A percentile compares a stretch with the other conserved stretches of the same genome.
Evolutionary conservation across 2,888 invertebrate genomes (phyloP).

Genomic region (Chaitophorus viminalis): DNA sequence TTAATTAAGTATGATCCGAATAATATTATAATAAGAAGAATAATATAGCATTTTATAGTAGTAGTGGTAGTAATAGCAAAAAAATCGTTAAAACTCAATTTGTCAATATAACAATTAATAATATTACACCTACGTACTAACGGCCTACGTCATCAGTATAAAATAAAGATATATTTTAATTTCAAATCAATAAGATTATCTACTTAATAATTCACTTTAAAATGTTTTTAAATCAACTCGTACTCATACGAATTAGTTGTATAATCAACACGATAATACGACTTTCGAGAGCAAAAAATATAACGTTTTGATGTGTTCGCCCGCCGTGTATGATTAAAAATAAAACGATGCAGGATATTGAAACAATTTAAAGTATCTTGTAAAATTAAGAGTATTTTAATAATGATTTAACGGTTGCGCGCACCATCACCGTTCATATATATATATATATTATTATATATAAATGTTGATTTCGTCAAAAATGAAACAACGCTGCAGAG

Average conservation of each 20-base stretch:
- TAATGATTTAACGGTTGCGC: not conserved
- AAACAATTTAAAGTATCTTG: not conserved
- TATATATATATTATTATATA: not conserved
- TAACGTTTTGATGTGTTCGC: not conserved
- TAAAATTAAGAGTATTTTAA: not conserved
- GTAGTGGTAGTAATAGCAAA: too few species aligned
- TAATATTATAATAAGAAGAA: too few species aligned
- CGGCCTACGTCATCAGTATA: too few species aligned
- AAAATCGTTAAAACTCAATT: too few species aligned
- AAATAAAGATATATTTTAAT: not conserved
- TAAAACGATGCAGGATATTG: not conserved
- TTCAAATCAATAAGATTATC: not conserved
- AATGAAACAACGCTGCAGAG: not conserved
- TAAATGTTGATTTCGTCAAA: constrained; percentile 2
- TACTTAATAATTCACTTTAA: not conserved
- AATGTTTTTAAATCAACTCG: not conserved
- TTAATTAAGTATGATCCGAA: too few species aligned
- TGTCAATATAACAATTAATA: too few species aligned
- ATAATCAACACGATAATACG: not conserved
- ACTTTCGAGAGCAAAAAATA: not conserved
- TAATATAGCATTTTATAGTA: too few species aligned
- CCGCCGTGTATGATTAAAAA: not conserved
- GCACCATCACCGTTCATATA: not conserved
- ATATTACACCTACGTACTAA: too few species aligned
- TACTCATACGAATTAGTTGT: not conserved